Conservation (phyloP, 2,888 invertebrate species). For the Spilarctia lutea region DNA sequence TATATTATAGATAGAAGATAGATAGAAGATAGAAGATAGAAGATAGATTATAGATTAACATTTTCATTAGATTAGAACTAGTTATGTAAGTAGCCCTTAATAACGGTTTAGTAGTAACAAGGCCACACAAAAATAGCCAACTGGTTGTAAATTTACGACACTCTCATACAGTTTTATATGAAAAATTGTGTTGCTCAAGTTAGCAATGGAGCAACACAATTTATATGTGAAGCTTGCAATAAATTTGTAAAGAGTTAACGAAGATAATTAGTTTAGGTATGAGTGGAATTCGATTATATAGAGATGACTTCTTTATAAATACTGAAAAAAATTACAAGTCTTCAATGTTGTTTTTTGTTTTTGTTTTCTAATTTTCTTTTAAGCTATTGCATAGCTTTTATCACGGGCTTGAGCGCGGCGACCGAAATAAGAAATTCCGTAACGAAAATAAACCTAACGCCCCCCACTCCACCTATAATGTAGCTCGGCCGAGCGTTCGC, state of each 20-base stretch:
- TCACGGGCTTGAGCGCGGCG: no score
- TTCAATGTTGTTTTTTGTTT: no score
- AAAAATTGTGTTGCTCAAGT: conserved; percentile 47
- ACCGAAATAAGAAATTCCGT: no score
- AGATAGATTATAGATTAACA: background rate
- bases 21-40: no score
- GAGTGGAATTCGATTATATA: background rate
- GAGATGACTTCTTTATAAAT: background rate
- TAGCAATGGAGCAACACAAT: conserved; percentile 17
- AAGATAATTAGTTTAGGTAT: background rate
- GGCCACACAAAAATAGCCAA: conserved; percentile 15
- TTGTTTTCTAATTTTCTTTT: no score
- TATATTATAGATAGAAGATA: no score
- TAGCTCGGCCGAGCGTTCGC: no score
- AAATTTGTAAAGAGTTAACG: background rate
- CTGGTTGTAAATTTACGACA: conserved; percentile 17
- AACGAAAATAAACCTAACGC: no score
- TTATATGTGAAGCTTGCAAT: conserved; percentile 17
- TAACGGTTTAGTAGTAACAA: conserved; percentile 18
- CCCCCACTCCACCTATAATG: no score
- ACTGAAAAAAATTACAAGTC: no score
- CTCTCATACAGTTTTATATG: conserved; percentile 17
- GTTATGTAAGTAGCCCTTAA: conserved; percentile 24
- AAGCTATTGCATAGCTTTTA: no score
- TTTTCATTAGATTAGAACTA: background rate